Base-by-base conservation (phyloP, 2,888 invertebrate species). In the Lobophora halterata region DNA sequence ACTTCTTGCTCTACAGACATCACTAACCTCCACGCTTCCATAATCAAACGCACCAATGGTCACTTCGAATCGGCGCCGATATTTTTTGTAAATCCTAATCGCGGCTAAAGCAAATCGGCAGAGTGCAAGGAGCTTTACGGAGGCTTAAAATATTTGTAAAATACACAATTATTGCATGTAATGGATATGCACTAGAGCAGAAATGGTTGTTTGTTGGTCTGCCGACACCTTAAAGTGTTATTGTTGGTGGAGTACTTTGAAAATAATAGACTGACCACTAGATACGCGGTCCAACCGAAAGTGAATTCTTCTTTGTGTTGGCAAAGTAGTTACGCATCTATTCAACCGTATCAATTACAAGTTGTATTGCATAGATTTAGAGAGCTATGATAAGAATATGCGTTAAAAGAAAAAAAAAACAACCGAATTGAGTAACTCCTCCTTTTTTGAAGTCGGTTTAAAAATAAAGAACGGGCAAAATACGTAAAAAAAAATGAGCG, bases 171-270 rank as follows among this genome's bases (percentile, higher is more conserved):
- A 73, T 65, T 63, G 53, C 55, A 43, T 80, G 85, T 81, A 85
- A 85, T 81, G 73, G 85, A 85, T 85, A 83, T 80, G 79, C 83
- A 85, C 70, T 76, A 79, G 82, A 79, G 79, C 85, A 80, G 77
- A 80, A 76, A 79, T 72, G 52, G 39, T 65, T 61, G 70, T 74
- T 75, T 78, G 74, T 70, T 68, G 66, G 66, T 61, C 49, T 48
- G 72, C 75, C 75, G 76, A 72, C 76, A 66, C 65, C 65, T 68
- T 50, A 51, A 28, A 48, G 34, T 47, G 37, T 49, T 49, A 61
- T 60, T 67, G 67, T 71, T 60, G 48, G 46, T 55, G 35, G 55
- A 52, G 55, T 49, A 43, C 35, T 56, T 44, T 46, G 46, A 20
- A 38, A 43, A 58, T 56, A 58, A 58, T 52, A 34, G 44, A 42